Conservation (phyloP, 2,888 invertebrate species). For the Cerceris rybyensis region DNA sequence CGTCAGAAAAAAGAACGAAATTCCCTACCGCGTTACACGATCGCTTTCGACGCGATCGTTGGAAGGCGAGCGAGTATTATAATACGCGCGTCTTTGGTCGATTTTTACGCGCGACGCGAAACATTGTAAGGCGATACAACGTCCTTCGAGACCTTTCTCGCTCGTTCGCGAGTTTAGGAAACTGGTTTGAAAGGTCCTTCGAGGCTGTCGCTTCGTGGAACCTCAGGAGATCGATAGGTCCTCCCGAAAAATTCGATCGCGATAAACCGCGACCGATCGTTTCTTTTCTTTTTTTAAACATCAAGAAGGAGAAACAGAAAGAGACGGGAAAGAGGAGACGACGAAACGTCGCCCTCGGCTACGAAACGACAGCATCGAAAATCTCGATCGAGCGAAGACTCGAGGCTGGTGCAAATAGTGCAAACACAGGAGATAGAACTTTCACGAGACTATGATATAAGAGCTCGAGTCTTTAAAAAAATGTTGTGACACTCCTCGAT, state of each 20-base stretch:
- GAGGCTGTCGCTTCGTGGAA: constrained; percentile 61
- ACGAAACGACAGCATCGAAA: constrained; percentile 43
- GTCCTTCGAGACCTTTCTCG: constrained; percentile 58
- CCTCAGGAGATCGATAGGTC: constrained; percentile 62
- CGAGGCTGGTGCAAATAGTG: neutral
- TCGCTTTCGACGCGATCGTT: neutral
- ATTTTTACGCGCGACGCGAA: constrained; percentile 33
- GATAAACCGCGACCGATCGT: constrained; percentile 54
- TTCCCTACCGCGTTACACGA: neutral
- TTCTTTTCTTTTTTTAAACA: constrained; percentile 18
- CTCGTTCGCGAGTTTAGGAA: constrained; percentile 55
- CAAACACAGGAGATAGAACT: no score
- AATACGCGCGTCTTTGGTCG: constrained; percentile 55
- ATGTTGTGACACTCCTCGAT: no score
- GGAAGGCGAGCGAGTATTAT: constrained; percentile 54
- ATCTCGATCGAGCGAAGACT: constrained; percentile 12
- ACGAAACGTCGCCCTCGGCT: neutral
- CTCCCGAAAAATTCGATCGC: constrained; percentile 54
- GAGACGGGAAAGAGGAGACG: neutral
- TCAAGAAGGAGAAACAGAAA: constrained; percentile 8
- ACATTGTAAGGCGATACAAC: constrained; percentile 37
- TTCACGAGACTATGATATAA: no score
- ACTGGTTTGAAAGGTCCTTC: constrained; percentile 64
- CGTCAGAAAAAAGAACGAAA: neutral
- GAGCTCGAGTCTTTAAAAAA: no score